These are phyloP conservation scores for Aplochiton taeniatus DNA, from an alignment of 2,797 vertebrate genomes.

Conservation along the genomic window DNA sequence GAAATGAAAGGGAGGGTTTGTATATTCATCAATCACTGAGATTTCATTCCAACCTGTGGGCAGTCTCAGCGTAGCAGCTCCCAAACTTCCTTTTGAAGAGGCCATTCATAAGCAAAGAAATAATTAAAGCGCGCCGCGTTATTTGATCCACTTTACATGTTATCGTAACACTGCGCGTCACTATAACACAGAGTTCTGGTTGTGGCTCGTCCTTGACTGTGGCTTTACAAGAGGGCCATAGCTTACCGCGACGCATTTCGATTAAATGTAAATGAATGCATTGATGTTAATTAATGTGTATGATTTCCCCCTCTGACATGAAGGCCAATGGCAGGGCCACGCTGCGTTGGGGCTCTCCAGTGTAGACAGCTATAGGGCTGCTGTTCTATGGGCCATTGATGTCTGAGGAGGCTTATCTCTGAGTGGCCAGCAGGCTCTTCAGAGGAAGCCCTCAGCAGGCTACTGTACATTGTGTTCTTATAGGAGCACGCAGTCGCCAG, in stretches of 20 bases:
- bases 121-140: background rate
- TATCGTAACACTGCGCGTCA: background rate
- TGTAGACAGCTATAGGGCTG: too few relatives aligned
- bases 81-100: background rate
- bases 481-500: slow-evolving; percentile 4
- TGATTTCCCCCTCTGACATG: too few relatives aligned
- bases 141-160: background rate
- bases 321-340: too few relatives aligned
- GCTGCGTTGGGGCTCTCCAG: too few relatives aligned
- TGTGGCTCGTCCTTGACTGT: slow-evolving; percentile 11
- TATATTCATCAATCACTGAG: slow-evolving; percentile 42
- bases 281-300: too few relatives aligned
- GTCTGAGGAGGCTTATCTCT: slow-evolving; percentile 2
- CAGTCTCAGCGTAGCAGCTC: background rate
- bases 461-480: slow-evolving; percentile 28
- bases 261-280: too few relatives aligned
- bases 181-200: slow-evolving; percentile 11
- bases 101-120: background rate
- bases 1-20: slow-evolving; percentile 45
- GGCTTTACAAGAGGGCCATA: background rate
- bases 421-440: slow-evolving; percentile 10
- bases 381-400: too few relatives aligned
- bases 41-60: slow-evolving; percentile 45
- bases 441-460: slow-evolving; percentile 26
- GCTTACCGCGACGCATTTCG: too few relatives aligned